phyloP scores from a whole-genome alignment of 2,113 vertebrate species.

The Amazona guildingii region DNA sequence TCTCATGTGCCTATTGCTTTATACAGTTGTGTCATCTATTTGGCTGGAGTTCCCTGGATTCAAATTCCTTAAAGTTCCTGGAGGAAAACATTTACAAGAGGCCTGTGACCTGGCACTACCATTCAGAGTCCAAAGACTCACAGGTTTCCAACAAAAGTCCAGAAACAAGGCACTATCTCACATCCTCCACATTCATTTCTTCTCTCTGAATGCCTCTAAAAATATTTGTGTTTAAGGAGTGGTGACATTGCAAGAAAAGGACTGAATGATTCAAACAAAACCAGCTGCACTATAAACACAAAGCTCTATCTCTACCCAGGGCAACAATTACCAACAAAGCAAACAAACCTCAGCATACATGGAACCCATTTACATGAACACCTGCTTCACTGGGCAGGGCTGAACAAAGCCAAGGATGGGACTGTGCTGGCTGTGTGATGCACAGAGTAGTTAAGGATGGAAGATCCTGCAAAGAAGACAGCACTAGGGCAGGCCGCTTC shows the following conservation, averaged over 20 bases:
- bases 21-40: background rate
- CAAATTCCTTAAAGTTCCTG: background rate
- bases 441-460: background rate
- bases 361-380: background rate
- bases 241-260: background rate
- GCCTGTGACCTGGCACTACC: background rate
- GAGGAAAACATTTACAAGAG: background rate
- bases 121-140: background rate
- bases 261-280: background rate
- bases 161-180: background rate
- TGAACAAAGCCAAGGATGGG: background rate
- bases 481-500: background rate
- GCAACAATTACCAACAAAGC: background rate
- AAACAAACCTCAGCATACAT: background rate
- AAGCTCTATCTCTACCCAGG: background rate
- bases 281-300: background rate
- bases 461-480: background rate
- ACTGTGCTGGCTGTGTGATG: background rate
- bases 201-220: background rate
- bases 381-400: background rate
- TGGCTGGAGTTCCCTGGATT: background rate
- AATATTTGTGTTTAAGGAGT: slow-evolving; percentile 58
- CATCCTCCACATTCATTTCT: background rate
- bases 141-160: background rate
- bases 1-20: background rate